phyloP scores from a whole-genome alignment of 2,113 vertebrate genomes.

The Siniperca knerii region DNA sequence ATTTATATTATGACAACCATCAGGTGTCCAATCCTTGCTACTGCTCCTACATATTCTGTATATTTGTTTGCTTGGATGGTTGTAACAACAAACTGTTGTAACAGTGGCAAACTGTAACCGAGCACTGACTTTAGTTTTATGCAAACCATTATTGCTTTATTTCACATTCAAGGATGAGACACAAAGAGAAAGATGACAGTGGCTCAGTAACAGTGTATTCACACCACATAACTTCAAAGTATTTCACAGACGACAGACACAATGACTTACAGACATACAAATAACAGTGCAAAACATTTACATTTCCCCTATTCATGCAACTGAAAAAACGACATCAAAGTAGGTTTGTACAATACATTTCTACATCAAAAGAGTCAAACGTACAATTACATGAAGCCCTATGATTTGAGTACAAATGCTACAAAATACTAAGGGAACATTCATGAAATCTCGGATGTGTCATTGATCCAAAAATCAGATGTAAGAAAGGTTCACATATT shows the following conservation, averaged over 20 bases:
- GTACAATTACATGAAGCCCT: conserved; percentile 20
- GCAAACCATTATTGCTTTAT: conserved; percentile 68
- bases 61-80: neutral
- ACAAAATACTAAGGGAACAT: conserved; percentile 56
- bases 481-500: conserved; percentile 55
- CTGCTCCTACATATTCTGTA: no score
- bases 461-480: neutral
- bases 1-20: neutral
- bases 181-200: conserved; percentile 23
- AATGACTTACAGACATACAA: conserved; percentile 34
- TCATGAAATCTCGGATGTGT: conserved; percentile 33
- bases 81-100: no score
- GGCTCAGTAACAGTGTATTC: conserved; percentile 44
- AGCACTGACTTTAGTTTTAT: neutral
- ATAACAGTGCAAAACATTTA: conserved; percentile 47
- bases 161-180: conserved; percentile 55
- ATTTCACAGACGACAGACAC: conserved; percentile 43
- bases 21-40: no score
- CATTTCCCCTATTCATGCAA: conserved; percentile 45
- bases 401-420: conserved; percentile 49
- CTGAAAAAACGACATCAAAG: conserved; percentile 42
- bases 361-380: conserved; percentile 40
- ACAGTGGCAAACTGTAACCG: neutral
- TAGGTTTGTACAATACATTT: conserved; percentile 25
- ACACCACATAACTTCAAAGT: conserved; percentile 62